phyloP scores from a whole-genome alignment of 2,113 vertebrate genomes.

The Hippolais icterina region DNA sequence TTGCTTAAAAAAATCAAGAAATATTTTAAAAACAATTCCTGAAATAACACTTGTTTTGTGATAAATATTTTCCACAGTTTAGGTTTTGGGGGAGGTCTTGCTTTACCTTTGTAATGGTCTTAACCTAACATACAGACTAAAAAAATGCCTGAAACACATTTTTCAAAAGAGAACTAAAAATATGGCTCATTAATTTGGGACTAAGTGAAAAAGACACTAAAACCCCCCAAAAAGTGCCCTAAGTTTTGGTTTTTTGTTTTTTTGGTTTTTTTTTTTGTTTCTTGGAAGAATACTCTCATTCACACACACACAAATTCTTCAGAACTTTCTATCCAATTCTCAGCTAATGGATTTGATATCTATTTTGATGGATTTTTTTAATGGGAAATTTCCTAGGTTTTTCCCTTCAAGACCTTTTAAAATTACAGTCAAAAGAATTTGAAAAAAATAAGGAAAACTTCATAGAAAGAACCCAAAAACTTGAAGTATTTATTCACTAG shows the following conservation, averaged over 20 bases:
- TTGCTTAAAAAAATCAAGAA: background rate
- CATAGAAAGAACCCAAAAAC: background rate
- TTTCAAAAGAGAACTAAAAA: background rate
- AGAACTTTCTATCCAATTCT: background rate
- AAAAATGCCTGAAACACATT: background rate
- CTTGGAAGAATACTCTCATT: background rate
- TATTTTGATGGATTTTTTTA: background rate
- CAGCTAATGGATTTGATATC: background rate
- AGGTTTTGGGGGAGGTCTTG: background rate
- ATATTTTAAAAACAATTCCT: background rate
- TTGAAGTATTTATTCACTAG: background rate
- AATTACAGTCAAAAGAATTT: background rate
- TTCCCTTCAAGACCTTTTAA: background rate
- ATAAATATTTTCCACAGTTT: background rate
- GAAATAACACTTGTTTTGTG: background rate
- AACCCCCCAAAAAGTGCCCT: accelerated
- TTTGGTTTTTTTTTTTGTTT: background rate
- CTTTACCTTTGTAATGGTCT: background rate
- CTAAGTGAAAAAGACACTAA: background rate
- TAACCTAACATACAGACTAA: background rate
- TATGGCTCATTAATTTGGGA: background rate
- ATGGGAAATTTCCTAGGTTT: background rate
- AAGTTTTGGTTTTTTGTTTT: background rate
- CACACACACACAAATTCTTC: background rate
- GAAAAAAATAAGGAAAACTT: background rate